These are phyloP conservation scores for Scylla paramamosain DNA, from an alignment of 1,140 invertebrate species.

Conservation along the genomic window DNA sequence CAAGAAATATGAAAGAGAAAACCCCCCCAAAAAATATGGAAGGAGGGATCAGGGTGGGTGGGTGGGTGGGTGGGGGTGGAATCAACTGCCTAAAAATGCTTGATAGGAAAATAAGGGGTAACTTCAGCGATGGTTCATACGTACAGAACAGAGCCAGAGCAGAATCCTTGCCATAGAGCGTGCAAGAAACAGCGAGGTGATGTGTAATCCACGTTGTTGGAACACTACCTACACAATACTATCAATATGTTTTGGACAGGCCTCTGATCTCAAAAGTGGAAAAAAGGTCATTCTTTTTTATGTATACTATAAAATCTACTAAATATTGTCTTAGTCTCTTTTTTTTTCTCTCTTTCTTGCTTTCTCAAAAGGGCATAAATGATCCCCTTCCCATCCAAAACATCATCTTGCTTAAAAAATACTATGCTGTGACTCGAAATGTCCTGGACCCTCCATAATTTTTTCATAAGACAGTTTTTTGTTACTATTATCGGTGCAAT, in stretches of 20 bases:
- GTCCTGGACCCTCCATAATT: neutral
- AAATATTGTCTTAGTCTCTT: neutral
- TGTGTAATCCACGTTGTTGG: conserved; percentile 72
- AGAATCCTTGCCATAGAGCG: conserved; percentile 76
- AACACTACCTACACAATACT: conserved; percentile 71
- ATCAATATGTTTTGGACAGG: conserved; percentile 70
- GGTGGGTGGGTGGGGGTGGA: too few relatives aligned
- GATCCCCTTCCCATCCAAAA: conserved; percentile 67
- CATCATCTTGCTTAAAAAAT: conserved; percentile 64
- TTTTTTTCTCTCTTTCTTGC: neutral
- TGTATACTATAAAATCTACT: conserved; percentile 30
- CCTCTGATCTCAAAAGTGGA: conserved; percentile 4
- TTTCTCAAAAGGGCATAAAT: neutral
- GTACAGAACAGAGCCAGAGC: conserved; percentile 76
- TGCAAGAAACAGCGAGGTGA: conserved; percentile 76
- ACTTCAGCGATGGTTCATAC: conserved; percentile 76
- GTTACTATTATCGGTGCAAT: neutral
- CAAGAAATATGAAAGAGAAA: too few relatives aligned
- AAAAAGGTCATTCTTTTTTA: neutral
- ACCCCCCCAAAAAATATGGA: too few relatives aligned
- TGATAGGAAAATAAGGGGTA: conserved; percentile 68
- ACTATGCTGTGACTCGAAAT: conserved; percentile 61
- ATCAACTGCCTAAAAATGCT: conserved; percentile 60
- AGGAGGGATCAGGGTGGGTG: too few relatives aligned
- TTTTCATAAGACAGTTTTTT: neutral